These are phyloP conservation scores for Hydraecia micacea DNA, from an alignment of 2,888 invertebrate species.

Conservation along the genomic window DNA sequence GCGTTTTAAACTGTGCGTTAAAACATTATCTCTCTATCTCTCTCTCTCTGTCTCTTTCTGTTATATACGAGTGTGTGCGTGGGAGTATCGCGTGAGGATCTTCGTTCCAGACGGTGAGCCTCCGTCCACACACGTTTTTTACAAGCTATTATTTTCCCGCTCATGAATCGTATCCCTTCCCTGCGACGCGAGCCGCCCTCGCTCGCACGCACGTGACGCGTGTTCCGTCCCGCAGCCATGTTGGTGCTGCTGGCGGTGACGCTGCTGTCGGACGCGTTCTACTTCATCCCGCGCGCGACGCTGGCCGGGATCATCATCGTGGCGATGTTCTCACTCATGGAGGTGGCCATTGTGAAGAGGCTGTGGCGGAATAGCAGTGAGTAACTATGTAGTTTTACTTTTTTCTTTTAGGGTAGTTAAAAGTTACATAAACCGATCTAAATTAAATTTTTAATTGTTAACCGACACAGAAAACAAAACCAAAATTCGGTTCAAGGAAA, in stretches of 20 bases:
- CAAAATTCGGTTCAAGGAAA: too few relatives aligned
- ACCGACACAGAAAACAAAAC: neutral
- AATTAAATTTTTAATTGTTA: too few relatives aligned
- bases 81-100: too few relatives aligned
- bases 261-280: constrained; percentile 94
- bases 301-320: constrained; percentile 96
- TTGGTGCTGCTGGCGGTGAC: constrained; percentile 95
- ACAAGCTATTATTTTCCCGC: neutral
- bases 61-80: too few relatives aligned
- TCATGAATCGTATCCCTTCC: neutral
- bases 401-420: neutral
- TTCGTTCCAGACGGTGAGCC: too few relatives aligned
- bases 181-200: neutral
- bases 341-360: constrained; percentile 91
- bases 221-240: too few relatives aligned
- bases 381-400: constrained; percentile 55
- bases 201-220: too few relatives aligned
- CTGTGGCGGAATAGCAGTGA: constrained; percentile 96
- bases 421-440: too few relatives aligned
- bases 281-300: constrained; percentile 96
- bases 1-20: too few relatives aligned
- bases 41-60: too few relatives aligned
- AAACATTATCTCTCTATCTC: too few relatives aligned
- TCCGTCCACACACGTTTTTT: too few relatives aligned
- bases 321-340: constrained; percentile 96